These are phyloP conservation scores for Melitaea cinxia DNA, from an alignment of 1,140 invertebrate genomes.

Conservation along the genomic window DNA sequence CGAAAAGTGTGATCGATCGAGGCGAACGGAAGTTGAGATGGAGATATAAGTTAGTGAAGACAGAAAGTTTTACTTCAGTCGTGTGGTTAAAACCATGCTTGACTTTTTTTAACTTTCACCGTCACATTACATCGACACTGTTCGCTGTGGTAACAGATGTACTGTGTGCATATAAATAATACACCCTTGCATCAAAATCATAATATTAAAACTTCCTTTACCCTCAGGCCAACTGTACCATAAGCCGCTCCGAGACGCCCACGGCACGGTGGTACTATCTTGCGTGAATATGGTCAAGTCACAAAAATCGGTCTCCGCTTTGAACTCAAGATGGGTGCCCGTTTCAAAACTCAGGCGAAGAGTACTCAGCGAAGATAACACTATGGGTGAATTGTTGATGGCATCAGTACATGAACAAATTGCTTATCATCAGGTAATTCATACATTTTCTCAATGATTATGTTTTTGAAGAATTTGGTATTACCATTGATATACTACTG, in stretches of 20 bases:
- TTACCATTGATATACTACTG: no score
- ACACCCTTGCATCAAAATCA: no score
- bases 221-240: slow-evolving; percentile 92
- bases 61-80: no score
- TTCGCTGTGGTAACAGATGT: no score
- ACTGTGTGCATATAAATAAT: no score
- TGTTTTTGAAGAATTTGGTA: background rate
- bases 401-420: slow-evolving; percentile 95
- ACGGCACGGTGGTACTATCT: slow-evolving; percentile 95
- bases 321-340: slow-evolving; percentile 94
- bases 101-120: no score
- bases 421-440: slow-evolving; percentile 90
- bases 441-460: background rate
- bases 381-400: slow-evolving; percentile 91
- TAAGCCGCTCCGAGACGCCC: slow-evolving; percentile 91
- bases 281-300: slow-evolving; percentile 92
- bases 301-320: slow-evolving; percentile 90
- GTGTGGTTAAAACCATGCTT: no score
- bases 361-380: slow-evolving; percentile 86
- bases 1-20: no score
- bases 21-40: no score
- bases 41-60: no score
- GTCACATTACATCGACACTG: no score
- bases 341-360: slow-evolving; percentile 88
- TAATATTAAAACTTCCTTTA: background rate